phyloP scores from a whole-genome alignment of 2,888 invertebrate genomes.

The Neria commutata region DNA sequence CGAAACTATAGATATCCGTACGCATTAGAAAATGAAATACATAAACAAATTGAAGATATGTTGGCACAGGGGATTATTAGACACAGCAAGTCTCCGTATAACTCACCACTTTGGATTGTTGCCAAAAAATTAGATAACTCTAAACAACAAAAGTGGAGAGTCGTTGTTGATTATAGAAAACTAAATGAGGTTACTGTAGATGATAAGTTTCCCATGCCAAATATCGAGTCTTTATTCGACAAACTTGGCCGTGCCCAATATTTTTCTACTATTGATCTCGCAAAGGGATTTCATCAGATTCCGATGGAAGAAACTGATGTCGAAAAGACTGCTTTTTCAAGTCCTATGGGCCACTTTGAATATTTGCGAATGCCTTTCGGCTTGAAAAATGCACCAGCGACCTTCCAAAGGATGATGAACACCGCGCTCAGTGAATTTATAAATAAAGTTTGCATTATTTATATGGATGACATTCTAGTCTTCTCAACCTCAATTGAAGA shows the following conservation, averaged over 20 bases:
- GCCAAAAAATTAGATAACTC: not conserved
- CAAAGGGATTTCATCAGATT: constrained; percentile 27
- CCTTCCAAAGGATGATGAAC: constrained; percentile 5
- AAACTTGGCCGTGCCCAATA: constrained; percentile 17
- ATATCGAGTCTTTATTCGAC: constrained; percentile 4
- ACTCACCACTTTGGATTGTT: not conserved
- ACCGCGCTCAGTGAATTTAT: not conserved
- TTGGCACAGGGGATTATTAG: too few species aligned
- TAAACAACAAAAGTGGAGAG: constrained; percentile 7
- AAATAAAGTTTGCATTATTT: constrained; percentile 2
- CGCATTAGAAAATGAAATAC: too few species aligned
- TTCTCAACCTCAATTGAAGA: constrained; percentile 25
- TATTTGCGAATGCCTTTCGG: constrained; percentile 4
- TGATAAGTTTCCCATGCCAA: constrained; percentile 12
- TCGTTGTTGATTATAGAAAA: constrained; percentile 5
- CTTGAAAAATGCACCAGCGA: constrained; percentile 3
- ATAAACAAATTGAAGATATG: too few species aligned
- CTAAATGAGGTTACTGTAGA: constrained; percentile 3
- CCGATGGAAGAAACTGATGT: constrained; percentile 19
- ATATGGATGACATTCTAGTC: constrained; percentile 9
- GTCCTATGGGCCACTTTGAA: constrained; percentile 6
- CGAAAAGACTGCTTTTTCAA: constrained; percentile 23
- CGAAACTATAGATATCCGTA: too few species aligned
- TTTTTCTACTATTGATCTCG: constrained; percentile 22
- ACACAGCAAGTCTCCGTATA: constrained; percentile 11